phyloP scores from a whole-genome alignment of 1,140 invertebrate species.

The Heterodera carotae region DNA sequence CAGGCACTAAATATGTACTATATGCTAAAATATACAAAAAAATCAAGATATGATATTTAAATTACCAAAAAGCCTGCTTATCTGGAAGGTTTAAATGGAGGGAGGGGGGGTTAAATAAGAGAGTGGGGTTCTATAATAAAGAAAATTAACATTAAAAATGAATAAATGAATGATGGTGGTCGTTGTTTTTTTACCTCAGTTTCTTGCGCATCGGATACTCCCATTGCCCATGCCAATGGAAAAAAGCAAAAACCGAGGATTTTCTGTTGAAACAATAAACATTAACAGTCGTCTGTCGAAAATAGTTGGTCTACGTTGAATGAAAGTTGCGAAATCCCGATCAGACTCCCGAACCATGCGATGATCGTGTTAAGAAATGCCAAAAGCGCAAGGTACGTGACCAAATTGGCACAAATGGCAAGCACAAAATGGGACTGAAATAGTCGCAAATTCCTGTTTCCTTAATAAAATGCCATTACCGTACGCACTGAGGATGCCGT shows the following conservation, averaged over 20 bases:
- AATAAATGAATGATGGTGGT: too few species aligned
- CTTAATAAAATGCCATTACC: slow-evolving; percentile 72
- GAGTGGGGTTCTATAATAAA: too few species aligned
- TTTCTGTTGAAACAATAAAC: slow-evolving; percentile 68
- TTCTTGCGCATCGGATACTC: slow-evolving; percentile 71
- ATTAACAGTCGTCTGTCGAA: not conserved
- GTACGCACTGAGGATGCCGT: not conserved
- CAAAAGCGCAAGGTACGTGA: slow-evolving; percentile 84
- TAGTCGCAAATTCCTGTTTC: slow-evolving; percentile 80
- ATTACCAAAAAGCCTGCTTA: too few species aligned
- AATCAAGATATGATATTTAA: too few species aligned
- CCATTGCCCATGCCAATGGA: slow-evolving; percentile 78
- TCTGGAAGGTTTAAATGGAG: too few species aligned
- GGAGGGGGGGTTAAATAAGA: too few species aligned
- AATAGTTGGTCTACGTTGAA: too few species aligned
- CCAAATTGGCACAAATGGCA: slow-evolving; percentile 84
- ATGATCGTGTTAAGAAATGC: slow-evolving; percentile 79
- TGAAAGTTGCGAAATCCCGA: slow-evolving; percentile 68
- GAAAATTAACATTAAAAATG: too few species aligned
- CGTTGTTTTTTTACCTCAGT: slow-evolving; percentile 34
- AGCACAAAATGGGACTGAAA: slow-evolving; percentile 79
- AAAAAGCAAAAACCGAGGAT: slow-evolving; percentile 82
- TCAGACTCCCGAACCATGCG: slow-evolving; percentile 76
- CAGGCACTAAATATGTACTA: too few species aligned
- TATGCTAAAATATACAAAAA: too few species aligned